These are phyloP conservation scores for Anser brachyrhynchus DNA, from an alignment of 2,113 vertebrate species.

Conservation along the genomic window DNA sequence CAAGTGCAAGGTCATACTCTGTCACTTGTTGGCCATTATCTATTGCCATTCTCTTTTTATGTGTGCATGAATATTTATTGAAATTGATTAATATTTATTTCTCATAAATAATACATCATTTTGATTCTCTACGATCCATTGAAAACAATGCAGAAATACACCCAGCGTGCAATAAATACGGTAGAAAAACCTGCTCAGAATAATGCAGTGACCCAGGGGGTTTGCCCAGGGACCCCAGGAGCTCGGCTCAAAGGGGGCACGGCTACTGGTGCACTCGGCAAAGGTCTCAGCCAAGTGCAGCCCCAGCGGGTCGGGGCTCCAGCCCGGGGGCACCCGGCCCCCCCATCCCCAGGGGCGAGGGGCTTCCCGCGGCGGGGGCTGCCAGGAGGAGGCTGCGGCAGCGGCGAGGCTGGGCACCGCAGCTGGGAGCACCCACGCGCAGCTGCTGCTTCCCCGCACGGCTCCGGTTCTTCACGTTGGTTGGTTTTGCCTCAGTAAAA, in stretches of 20 bases:
- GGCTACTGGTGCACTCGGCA: no score
- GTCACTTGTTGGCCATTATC: not conserved
- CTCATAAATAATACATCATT: not conserved
- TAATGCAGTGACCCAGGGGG: no score
- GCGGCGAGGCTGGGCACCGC: not conserved
- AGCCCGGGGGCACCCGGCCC: no score
- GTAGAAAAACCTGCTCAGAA: not conserved
- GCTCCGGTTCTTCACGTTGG: rapidly evolving
- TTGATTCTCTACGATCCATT: not conserved
- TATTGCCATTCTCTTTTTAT: not conserved
- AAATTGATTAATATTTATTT: constrained; percentile 30
- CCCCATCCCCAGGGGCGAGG: no score
- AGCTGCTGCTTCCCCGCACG: not conserved
- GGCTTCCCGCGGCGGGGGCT: no score
- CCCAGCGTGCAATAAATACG: rapidly evolving
- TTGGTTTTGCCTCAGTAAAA: not conserved
- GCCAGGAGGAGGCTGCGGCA: not conserved
- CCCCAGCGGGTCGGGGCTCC: no score
- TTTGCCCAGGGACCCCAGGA: not conserved
- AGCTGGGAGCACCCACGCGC: rapidly evolving
- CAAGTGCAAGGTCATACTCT: not conserved
- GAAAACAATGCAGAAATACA: not conserved
- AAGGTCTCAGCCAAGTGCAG: no score
- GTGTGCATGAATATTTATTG: not conserved
- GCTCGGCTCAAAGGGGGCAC: no score